These are phyloP conservation scores for Poeciliopsis occidentalis DNA, from an alignment of 2,113 vertebrate species.

Conservation along the genomic window DNA sequence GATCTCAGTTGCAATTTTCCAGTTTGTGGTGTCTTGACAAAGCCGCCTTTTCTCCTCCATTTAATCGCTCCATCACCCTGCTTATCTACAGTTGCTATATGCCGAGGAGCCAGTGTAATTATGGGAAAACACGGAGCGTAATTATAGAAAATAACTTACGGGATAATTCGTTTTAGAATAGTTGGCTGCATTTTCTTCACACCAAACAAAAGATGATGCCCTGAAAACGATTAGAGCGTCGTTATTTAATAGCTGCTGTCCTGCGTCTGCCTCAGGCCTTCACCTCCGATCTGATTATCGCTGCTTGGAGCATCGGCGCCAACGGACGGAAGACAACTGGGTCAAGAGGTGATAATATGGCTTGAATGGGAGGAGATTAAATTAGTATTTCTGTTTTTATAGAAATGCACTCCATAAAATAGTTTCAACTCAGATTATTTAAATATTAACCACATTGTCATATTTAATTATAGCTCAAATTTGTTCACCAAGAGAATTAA, in stretches of 20 bases:
- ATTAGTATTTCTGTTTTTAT: neutral
- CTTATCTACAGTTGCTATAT: conserved; percentile 45
- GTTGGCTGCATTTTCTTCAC: conserved; percentile 26
- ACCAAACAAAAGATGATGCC: conserved; percentile 15
- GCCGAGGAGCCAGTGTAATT: conserved; percentile 50
- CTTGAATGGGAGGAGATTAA: neutral
- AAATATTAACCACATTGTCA: neutral
- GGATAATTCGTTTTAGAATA: conserved; percentile 48
- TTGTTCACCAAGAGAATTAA: no score
- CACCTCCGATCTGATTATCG: neutral
- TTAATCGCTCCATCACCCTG: conserved; percentile 52
- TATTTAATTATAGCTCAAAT: no score
- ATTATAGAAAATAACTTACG: conserved; percentile 56
- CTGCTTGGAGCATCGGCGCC: neutral
- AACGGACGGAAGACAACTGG: neutral
- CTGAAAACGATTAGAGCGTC: conserved; percentile 6
- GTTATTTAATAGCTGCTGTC: conserved; percentile 23
- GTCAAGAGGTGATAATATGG: neutral
- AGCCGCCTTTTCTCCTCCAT: conserved; percentile 47
- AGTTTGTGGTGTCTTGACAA: conserved; percentile 54
- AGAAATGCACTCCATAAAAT: neutral
- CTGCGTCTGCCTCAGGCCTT: conserved; percentile 15
- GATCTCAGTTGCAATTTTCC: conserved; percentile 66
- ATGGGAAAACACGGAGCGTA: conserved; percentile 45
- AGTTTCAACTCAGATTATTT: no score